These are phyloP conservation scores for Anguilla japonica DNA, from an alignment of 2,113 vertebrate species.

Conservation along the genomic window DNA sequence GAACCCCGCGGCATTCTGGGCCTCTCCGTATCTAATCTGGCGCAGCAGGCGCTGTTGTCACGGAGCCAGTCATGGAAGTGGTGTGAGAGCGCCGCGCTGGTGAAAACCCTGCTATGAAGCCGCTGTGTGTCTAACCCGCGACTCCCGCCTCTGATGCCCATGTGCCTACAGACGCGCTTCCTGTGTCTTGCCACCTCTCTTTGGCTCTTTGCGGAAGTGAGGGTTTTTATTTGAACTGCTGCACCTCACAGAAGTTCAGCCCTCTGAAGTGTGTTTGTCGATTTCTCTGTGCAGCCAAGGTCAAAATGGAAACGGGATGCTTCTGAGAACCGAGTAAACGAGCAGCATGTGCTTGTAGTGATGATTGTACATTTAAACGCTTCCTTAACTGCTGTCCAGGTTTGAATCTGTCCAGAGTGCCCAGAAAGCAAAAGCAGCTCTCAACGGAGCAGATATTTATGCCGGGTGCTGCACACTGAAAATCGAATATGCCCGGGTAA, in stretches of 20 bases:
- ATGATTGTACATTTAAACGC: background rate
- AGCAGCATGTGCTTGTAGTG: background rate
- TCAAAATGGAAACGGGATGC: no score
- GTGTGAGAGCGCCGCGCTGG: background rate
- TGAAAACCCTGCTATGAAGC: no score
- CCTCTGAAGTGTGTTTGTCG: no score
- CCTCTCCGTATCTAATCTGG: background rate
- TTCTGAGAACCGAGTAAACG: no score
- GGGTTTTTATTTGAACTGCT: no score
- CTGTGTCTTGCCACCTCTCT: background rate
- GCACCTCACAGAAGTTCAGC: no score
- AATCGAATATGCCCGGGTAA: conserved; percentile 97
- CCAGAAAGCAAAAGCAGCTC: conserved; percentile 90
- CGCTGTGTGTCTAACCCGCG: no score
- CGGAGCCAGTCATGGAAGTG: background rate
- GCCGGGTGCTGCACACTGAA: conserved; percentile 94
- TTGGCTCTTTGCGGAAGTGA: no score
- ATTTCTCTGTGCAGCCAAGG: no score
- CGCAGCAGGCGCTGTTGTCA: background rate
- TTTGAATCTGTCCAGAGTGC: conserved; percentile 88
- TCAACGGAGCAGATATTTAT: conserved; percentile 95
- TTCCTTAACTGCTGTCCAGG: conserved; percentile 79
- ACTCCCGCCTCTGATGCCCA: no score
- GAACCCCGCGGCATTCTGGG: background rate
- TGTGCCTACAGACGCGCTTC: background rate